Evolutionary conservation across 2,888 invertebrate genomes (phyloP).

Genomic region (Hypolimnas misippus): DNA sequence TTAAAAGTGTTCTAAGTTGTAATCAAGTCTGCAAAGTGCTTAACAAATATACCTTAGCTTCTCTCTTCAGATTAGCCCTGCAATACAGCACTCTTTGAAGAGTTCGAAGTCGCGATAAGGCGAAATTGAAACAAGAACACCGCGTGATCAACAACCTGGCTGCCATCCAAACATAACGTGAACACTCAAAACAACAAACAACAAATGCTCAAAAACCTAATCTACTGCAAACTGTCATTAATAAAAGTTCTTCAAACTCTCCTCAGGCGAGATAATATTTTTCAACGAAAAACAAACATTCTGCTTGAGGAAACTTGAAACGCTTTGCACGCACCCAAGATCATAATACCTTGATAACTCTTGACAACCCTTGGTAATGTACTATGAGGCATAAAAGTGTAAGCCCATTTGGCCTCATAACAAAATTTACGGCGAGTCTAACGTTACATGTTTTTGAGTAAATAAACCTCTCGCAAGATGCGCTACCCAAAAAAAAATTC

Average conservation of each 20-base stretch:
- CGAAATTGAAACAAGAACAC: constrained; percentile 1
- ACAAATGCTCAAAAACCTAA: constrained; percentile 41
- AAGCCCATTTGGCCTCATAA: constrained; percentile 36
- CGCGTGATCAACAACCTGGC: constrained; percentile 8
- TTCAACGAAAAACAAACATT: constrained; percentile 62
- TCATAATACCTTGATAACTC: constrained; percentile 41
- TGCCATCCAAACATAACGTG: constrained; percentile 30
- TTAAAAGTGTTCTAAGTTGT: no score
- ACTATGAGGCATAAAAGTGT: constrained; percentile 37
- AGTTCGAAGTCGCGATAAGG: no score
- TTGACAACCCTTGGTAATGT: constrained; percentile 38
- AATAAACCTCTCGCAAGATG: constrained; percentile 6
- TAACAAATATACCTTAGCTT: no score
- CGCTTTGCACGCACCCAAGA: constrained; percentile 36
- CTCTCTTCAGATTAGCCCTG: no score
- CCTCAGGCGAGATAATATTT: constrained; percentile 70
- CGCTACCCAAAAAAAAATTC: constrained; percentile 1
- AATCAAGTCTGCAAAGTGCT: no score
- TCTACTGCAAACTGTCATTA: constrained; percentile 71
- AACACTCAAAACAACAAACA: constrained; percentile 36
- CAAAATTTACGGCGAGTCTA: constrained; percentile 37
- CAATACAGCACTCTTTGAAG: no score
- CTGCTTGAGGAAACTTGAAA: constrained; percentile 33
- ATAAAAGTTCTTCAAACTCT: constrained; percentile 72
- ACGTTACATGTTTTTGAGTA: constrained; percentile 34